These are phyloP conservation scores for Coecobrya sp. DNA, from an alignment of 2,888 invertebrate genomes.

Conservation along the genomic window DNA sequence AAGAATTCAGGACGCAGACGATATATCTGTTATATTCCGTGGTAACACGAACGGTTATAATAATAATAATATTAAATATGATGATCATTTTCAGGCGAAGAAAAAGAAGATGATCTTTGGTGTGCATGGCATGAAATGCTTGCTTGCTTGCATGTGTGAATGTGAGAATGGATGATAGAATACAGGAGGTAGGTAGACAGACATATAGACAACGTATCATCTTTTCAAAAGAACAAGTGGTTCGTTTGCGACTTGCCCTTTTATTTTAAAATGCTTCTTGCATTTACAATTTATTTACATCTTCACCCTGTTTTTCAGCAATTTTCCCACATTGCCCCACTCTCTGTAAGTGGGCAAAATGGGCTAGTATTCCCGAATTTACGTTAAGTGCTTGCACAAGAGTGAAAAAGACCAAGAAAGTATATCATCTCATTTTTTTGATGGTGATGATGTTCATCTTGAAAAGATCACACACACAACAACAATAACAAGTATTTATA, in stretches of 20 bases:
- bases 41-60: neutral
- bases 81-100: neutral
- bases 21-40: neutral
- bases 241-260: neutral
- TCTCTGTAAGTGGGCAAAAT: no score
- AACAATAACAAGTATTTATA: neutral
- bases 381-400: no score
- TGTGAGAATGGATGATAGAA: neutral
- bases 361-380: neutral
- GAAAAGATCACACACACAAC: slow-evolving; percentile 52
- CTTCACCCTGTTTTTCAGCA: no score
- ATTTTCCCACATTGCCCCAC: no score
- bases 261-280: neutral
- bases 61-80: slow-evolving; percentile 40
- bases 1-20: slow-evolving; percentile 5
- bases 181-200: neutral
- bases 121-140: slow-evolving; percentile 9
- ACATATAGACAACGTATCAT: slow-evolving; percentile 24
- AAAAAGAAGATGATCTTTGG: neutral
- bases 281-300: no score
- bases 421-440: no score
- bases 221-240: neutral
- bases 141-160: no score
- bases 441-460: slow-evolving; percentile 42
- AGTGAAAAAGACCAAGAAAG: no score